Evolutionary conservation across 2,797 vertebrate species (phyloP).

Genomic region (Aphelocoma californica): DNA sequence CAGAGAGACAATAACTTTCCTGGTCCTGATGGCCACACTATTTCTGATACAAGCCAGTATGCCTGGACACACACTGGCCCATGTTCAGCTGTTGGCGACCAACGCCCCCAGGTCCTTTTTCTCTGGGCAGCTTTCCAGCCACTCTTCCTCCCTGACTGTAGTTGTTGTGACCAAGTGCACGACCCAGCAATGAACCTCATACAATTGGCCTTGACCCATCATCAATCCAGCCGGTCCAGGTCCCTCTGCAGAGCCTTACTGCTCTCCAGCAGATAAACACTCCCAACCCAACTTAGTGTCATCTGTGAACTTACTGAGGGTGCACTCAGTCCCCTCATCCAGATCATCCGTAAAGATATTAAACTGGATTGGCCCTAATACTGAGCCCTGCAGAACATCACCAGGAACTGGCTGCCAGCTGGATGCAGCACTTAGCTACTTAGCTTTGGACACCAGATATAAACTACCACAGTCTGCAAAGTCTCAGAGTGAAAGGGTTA

Average conservation of each 20-base stretch:
- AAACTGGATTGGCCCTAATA: not conserved
- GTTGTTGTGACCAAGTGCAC: not conserved
- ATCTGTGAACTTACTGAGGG: not conserved
- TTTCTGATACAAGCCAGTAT: not conserved
- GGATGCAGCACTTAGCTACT: not conserved
- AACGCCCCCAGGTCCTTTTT: not conserved
- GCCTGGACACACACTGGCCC: not conserved
- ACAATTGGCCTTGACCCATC: not conserved
- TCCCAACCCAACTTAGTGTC: not conserved
- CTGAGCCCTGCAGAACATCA: not conserved
- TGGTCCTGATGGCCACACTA: not conserved
- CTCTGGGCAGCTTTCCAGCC: not conserved
- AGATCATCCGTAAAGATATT: not conserved
- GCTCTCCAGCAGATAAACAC: not conserved
- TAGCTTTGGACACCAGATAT: not conserved
- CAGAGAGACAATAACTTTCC: not conserved
- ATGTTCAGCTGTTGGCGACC: not conserved
- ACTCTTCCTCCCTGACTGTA: not conserved
- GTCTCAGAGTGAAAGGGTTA: not conserved
- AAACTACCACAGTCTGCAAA: not conserved
- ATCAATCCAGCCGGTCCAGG: not conserved
- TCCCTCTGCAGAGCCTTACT: not conserved
- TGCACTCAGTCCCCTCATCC: not conserved
- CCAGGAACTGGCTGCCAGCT: not conserved
- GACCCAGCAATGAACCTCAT: not conserved